Evolutionary conservation across 2,888 invertebrate species (phyloP).

Genomic region (Frankliniella intonsa): DNA sequence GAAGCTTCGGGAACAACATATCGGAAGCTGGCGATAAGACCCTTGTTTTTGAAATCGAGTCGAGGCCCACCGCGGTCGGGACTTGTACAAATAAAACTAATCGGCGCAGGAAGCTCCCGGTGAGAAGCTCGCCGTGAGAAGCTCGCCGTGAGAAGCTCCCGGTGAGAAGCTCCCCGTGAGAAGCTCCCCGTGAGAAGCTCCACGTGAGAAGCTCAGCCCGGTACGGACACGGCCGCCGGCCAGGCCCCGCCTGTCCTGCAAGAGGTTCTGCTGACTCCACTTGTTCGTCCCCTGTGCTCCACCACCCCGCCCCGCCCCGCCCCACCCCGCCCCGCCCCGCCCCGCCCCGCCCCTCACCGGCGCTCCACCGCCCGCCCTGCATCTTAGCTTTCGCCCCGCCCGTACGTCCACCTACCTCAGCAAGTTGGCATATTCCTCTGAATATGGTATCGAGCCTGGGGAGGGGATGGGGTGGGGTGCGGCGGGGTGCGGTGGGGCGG

Average conservation of each 20-base stretch:
- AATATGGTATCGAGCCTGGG: conserved; percentile 21
- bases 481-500: not conserved
- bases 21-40: too few relatives aligned
- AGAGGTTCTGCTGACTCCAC: not conserved
- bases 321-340: not conserved
- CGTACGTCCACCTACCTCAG: conserved; percentile 2
- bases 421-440: conserved; percentile 24
- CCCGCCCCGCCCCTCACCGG: too few relatives aligned
- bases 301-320: not conserved
- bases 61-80: too few relatives aligned
- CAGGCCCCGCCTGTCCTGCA: not conserved
- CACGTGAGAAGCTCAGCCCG: too few relatives aligned
- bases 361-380: not conserved
- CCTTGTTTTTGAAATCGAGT: too few relatives aligned
- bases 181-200: too few relatives aligned
- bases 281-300: not conserved
- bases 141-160: too few relatives aligned
- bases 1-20: too few relatives aligned
- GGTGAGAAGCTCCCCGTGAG: too few relatives aligned
- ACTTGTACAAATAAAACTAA: too few relatives aligned
- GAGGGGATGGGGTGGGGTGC: not conserved
- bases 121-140: too few relatives aligned
- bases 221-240: not conserved
- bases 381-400: not conserved
- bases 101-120: too few relatives aligned